phyloP scores from a whole-genome alignment of 2,797 vertebrate genomes.

The Pseudocheirus occidentalis region DNA sequence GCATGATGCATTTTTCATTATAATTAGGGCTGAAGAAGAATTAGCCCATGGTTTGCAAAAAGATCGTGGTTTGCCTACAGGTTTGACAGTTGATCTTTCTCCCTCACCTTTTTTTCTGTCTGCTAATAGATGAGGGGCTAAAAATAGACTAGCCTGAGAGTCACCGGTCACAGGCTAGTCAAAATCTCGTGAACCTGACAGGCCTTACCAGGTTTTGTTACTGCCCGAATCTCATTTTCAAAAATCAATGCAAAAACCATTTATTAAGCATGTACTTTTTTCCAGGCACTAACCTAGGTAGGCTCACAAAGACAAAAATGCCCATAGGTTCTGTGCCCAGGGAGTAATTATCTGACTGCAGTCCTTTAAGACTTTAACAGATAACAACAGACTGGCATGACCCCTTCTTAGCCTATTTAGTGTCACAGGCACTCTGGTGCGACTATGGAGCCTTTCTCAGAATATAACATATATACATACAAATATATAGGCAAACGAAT shows the following conservation, averaged over 20 bases:
- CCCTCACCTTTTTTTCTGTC: background rate
- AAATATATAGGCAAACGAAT: background rate
- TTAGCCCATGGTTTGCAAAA: conserved; percentile 16
- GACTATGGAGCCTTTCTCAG: background rate
- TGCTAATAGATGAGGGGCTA: background rate
- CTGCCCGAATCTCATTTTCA: background rate
- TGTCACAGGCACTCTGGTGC: background rate
- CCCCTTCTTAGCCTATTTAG: background rate
- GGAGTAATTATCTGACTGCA: background rate
- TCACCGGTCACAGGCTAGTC: background rate
- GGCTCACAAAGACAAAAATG: background rate
- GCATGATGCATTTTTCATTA: background rate
- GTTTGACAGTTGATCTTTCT: background rate
- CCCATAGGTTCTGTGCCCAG: background rate
- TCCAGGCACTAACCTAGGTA: no score
- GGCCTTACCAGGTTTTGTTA: background rate
- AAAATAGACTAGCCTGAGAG: background rate
- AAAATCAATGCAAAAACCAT: background rate
- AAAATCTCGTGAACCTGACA: background rate
- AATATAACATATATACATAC: background rate
- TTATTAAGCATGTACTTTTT: background rate
- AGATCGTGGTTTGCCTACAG: background rate
- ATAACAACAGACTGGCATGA: background rate
- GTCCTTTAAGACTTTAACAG: background rate
- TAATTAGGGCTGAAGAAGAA: conserved; percentile 14